Evolutionary conservation across 2,113 vertebrate species (phyloP), one percentile per base, ranked within the genome.

Genomic region (Eurystomus gularis): DNA sequence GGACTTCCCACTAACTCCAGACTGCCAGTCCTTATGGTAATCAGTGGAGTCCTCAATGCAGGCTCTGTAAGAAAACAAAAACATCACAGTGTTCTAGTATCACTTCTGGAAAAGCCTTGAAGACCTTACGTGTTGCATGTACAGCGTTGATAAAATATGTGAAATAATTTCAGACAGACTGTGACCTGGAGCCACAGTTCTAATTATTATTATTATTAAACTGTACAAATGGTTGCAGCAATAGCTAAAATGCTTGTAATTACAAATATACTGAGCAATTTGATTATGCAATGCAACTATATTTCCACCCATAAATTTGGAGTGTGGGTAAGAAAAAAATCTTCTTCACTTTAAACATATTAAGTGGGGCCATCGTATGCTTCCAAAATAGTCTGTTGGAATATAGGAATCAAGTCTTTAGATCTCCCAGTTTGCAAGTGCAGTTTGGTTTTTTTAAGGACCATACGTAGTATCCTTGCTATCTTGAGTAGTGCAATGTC

Each of bases 91-190:
- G 48, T 85, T 95, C 82, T 84, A 86, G 52, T 58, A 70, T 58
- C 33, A 18, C 21, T 71, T 83, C 52, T 79, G 73, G 61, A 84
- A 93, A 91, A 84, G 26, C 48, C 26, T 90, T n/a, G 54, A 92
- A 69, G 25, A 37, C 16, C 80, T 94, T 91, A 62, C 31, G 42
- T 46, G 20, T 42, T 51, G 33, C 26, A 95, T 95, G 46, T 78
- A 54, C 82, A 82, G 51, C 54, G 35, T 28, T 82, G 66, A 64
- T 68, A 25, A 95, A 91, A 81, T 85, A 80, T 25, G 18, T 94
- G 89, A 90, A 96, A 93, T 80, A 96, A 94, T 78, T 91, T 95
- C 61, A 55, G 52, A 64, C 61, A 88, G 48, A 44, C 48, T 86
- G 55, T 65, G 37, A 87, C 49, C 49, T 91, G 80, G 21, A 87